Evolutionary conservation across 2,113 vertebrate species (phyloP), one percentile per base, ranked within the genome.

Genomic region (Numenius arquata): DNA sequence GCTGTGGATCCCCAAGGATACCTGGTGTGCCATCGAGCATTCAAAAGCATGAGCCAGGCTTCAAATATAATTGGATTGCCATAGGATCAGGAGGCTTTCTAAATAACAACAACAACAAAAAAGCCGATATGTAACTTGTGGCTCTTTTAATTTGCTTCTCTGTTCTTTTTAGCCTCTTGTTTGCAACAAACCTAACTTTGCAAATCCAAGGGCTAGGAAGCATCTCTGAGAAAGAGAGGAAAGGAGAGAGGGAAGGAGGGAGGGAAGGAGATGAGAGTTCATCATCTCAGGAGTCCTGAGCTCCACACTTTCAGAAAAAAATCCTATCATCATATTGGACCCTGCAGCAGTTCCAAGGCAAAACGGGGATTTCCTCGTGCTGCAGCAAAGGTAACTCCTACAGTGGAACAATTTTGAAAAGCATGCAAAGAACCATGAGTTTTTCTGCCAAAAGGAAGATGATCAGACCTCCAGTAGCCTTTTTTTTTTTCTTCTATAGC

Each of bases 331-430:
- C 27, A 12, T 71, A 27, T 53, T 74, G 4, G n/a, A 81, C 70
- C 73, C 80, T 93, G 71, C 38, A 94, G 79, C 56, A 89, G n/a
- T 94, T 95, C 81, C 56, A 72, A 81, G 73, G 80, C 36, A 81
- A 93, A 95, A 92, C 12, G 45, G 76, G 77, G 62, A 89, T 92
- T 94, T 95, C 76, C 89, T 95, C 30, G 22, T 78, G 43, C 50
- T 86, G 77, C 68, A 84, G 48, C 7, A 70, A 58, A 75, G 20
- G 34, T 43, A 59, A 65, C 32, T 89, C 85, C 43, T 58, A 15
- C 10, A 45, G 84, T n/a, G 43, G 48, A 89, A n/a, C 1, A 68
- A 61, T 92, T 95, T 88, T 85, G 62, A 78, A 90, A 95, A 90
- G 32, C 58, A 43, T 68, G 53, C 13, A 20, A 68, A 87, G 61